phyloP scores from a whole-genome alignment of 2,888 invertebrate genomes.

The Eretmocerus hayati region DNA sequence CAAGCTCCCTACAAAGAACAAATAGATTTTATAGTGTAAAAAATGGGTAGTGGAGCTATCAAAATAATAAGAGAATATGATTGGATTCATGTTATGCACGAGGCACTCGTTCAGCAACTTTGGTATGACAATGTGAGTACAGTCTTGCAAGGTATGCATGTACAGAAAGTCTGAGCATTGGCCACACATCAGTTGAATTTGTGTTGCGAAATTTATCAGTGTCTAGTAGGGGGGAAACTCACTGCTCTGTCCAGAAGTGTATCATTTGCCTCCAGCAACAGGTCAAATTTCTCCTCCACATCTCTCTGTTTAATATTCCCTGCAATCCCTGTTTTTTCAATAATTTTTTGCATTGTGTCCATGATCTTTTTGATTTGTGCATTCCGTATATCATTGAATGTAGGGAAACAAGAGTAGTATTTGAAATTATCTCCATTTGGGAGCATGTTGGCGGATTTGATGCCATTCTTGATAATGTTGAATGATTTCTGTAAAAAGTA shows the following conservation, averaged over 20 bases:
- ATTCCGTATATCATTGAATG: slow-evolving; percentile 62
- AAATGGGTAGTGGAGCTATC: neutral
- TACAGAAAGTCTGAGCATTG: no score
- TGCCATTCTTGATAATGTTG: slow-evolving; percentile 58
- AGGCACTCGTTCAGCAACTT: no score
- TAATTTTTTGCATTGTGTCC: slow-evolving; percentile 52
- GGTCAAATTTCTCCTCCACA: slow-evolving; percentile 64
- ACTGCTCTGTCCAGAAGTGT: slow-evolving; percentile 73
- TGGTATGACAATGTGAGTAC: no score
- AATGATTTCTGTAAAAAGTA: slow-evolving; percentile 38
- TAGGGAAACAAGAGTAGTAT: slow-evolving; percentile 68
- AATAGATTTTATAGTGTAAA: neutral
- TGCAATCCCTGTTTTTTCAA: slow-evolving; percentile 52
- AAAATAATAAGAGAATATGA: neutral
- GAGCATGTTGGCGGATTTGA: slow-evolving; percentile 63
- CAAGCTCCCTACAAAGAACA: slow-evolving; percentile 36
- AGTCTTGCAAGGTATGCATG: no score
- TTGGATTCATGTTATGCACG: neutral
- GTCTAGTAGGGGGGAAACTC: no score
- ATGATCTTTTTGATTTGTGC: slow-evolving; percentile 60
- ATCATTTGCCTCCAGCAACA: slow-evolving; percentile 77
- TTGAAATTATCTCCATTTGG: slow-evolving; percentile 66
- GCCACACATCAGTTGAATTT: no score
- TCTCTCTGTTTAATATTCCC: slow-evolving; percentile 54
- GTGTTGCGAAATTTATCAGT: no score